Evolutionary conservation across 2,113 vertebrate species (phyloP), one percentile per base, ranked within the genome.

Genomic region (Albula goreensis): DNA sequence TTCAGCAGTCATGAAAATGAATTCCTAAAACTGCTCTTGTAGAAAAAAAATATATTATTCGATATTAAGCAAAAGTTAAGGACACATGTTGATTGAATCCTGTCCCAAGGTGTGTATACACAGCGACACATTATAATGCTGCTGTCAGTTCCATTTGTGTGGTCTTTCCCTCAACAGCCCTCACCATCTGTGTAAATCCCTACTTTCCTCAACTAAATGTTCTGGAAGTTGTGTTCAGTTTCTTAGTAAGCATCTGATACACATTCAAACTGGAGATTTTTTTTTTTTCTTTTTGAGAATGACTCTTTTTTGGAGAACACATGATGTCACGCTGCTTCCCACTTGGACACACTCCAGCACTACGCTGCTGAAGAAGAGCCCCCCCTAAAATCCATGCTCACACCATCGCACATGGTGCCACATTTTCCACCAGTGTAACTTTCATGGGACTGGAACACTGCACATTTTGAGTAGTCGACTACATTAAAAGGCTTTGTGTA

Each of bases 141-240:
- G 60, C 5, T 15, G 17, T 22, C 60, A 66, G 60, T 22, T 19
- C 60, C 17, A 66, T 15, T 66, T 66, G 19, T 66, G 60, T 22
- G 60, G 60, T 19, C 60, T 66, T 66, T 66, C 60, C 60, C 17
- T 66, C 60, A 66, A 66, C 60, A 22, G 22, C 1, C 31, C 31
- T 41, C 31, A 41, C 22, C 7, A 66, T 66, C 15, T 66, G 60
- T 66, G 60, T 8, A 66, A 66, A 60, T 60, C 12, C 57, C 9
- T 60, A 11, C 12, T 60, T 60, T 12, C 17, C 57, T 12, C 57
- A 7, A 56, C 57, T 15, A 12, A 19, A 15, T 85, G 74, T 85
- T 74, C 51, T 85, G 66, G 79, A 74, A 85, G 53, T 80, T 79
- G 52, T 80, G 84, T 80, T 57, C 70, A 85, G 84, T 60, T 80